Conservation (phyloP, 2,113 vertebrate genomes). For the Reinhardtius hippoglossoides region DNA sequence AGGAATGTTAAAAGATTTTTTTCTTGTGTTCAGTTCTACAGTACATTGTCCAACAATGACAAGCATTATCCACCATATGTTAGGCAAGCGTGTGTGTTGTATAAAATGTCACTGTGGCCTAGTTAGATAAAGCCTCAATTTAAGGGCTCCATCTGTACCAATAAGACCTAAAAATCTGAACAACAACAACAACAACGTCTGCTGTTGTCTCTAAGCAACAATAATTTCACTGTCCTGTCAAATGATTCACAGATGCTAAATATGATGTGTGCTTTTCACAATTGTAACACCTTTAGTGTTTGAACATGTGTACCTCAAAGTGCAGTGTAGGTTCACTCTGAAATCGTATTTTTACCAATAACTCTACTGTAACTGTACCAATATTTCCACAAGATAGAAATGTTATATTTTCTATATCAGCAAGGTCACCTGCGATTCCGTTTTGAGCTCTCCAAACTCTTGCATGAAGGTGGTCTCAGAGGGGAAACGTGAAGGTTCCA, state of each 20-base stretch:
- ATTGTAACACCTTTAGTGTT: neutral
- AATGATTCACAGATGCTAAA: too few relatives aligned
- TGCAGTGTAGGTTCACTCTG: neutral
- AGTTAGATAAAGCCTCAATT: conserved; percentile 45
- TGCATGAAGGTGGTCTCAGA: conserved; percentile 97
- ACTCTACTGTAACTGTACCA: too few relatives aligned
- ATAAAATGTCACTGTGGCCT: conserved; percentile 38
- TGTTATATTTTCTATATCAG: accelerated
- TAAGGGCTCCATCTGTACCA: neutral
- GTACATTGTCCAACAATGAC: conserved; percentile 1
- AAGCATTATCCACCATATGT: conserved; percentile 36
- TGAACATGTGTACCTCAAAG: too few relatives aligned
- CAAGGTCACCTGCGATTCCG: conserved; percentile 90
- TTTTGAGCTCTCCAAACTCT: conserved; percentile 98
- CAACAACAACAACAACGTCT: neutral
- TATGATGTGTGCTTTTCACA: neutral
- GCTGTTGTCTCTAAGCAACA: neutral
- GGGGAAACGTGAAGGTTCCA: conserved; percentile 93
- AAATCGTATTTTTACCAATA: too few relatives aligned
- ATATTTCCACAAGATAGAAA: neutral
- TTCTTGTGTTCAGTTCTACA: too few relatives aligned
- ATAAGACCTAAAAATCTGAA: neutral
- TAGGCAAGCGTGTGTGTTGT: conserved; percentile 17
- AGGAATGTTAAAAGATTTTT: neutral
- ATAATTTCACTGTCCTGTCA: too few relatives aligned